These are phyloP conservation scores for Pectinophora gossypiella DNA, from an alignment of 1,140 invertebrate species.

Conservation along the genomic window DNA sequence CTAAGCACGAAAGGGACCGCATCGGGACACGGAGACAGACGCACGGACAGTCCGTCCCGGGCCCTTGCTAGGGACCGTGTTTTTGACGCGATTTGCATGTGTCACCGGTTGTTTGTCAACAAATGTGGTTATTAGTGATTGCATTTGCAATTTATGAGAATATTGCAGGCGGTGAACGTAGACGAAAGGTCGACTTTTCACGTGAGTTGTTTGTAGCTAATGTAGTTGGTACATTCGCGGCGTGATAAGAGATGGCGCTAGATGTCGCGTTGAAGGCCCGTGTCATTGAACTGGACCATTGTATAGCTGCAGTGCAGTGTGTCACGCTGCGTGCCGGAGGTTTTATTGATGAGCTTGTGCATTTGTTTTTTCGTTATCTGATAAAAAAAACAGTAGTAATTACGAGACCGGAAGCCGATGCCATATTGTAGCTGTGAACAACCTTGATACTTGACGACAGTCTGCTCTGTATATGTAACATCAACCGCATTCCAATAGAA, in stretches of 20 bases:
- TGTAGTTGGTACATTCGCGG: constrained; percentile 27
- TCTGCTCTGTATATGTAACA: too few species aligned
- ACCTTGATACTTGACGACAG: too few species aligned
- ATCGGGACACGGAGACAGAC: constrained; percentile 13
- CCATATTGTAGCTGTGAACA: too few species aligned
- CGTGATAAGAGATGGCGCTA: constrained; percentile 55
- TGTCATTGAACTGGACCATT: constrained; percentile 46
- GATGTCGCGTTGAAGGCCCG: constrained; percentile 26
- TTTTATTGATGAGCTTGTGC: not conserved
- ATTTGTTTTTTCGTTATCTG: too few species aligned
- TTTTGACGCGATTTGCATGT: constrained; percentile 38
- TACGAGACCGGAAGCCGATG: too few species aligned
- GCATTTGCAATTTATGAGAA: constrained; percentile 36
- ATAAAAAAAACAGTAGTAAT: too few species aligned
- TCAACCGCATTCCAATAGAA: too few species aligned
- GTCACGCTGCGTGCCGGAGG: too few species aligned
- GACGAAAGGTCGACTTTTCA: constrained; percentile 29
- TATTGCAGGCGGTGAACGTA: constrained; percentile 24
- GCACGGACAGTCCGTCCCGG: constrained; percentile 47
- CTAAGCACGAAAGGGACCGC: constrained; percentile 60
- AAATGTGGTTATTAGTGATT: constrained; percentile 41
- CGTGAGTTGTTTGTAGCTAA: constrained; percentile 51
- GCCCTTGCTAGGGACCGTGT: constrained; percentile 57
- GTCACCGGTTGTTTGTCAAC: constrained; percentile 35
- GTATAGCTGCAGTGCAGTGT: not conserved